Conservation (phyloP, 2,797 vertebrate genomes). For the Phalanger gymnotis region DNA sequence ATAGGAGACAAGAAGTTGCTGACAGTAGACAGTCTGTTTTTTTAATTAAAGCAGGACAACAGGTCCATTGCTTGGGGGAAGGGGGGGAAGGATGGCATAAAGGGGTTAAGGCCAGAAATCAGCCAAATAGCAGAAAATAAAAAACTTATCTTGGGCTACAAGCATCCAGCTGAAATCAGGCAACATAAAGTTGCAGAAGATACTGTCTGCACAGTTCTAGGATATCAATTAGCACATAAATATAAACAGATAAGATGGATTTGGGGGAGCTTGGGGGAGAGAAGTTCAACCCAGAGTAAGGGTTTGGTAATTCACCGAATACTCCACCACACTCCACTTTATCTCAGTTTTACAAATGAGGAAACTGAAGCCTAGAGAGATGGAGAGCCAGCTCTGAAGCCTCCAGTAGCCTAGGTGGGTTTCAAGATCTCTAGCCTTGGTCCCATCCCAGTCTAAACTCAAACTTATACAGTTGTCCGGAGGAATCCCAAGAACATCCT, state of each 20-base stretch:
- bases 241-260: background rate
- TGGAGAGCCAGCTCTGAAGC: background rate
- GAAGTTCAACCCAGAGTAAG: background rate
- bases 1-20: background rate
- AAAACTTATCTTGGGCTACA: background rate
- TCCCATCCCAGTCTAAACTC: background rate
- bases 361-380: constrained; percentile 11
- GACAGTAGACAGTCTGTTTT: background rate
- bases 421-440: background rate
- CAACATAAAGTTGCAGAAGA: background rate
- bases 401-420: background rate
- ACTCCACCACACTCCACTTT: background rate
- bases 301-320: background rate
- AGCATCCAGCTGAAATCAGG: background rate
- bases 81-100: background rate
- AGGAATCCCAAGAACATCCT: constrained; percentile 16
- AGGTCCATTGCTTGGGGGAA: background rate
- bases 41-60: background rate
- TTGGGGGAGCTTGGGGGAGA: background rate
- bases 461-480: background rate
- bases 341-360: background rate
- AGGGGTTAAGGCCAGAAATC: background rate
- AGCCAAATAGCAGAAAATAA: background rate
- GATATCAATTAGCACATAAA: background rate
- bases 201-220: background rate